Percentiles rank a stretch among this genome's conserved stretches.
phyloP scores from a whole-genome alignment of 1,140 invertebrate genomes.

The Pentalonia nigronervosa region DNA sequence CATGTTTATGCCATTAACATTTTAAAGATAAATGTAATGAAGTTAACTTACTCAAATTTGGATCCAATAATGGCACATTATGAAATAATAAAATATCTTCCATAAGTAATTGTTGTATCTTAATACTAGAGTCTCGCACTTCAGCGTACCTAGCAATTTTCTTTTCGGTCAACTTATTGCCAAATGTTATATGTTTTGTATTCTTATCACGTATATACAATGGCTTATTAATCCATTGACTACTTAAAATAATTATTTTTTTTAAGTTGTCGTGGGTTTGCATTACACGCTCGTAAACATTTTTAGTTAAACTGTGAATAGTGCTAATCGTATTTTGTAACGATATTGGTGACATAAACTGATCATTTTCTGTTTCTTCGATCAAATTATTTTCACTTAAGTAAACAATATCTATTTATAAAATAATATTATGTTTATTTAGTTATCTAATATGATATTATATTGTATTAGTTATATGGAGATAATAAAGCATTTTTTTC shows the following conservation, averaged over 20 bases:
- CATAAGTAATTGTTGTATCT: constrained; percentile 70
- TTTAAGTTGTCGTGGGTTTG: constrained; percentile 30
- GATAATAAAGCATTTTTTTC: constrained; percentile 46
- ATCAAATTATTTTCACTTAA: not conserved
- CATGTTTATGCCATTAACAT: not conserved
- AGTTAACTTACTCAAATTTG: not conserved
- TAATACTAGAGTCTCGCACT: constrained; percentile 67
- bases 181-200: constrained; percentile 28
- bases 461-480: not conserved
- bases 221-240: constrained; percentile 49
- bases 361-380: not conserved
- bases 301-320: constrained; percentile 45
- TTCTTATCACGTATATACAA: constrained; percentile 39
- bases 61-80: constrained; percentile 64
- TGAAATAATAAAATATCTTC: constrained; percentile 74
- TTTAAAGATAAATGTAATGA: not conserved
- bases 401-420: not conserved
- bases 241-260: constrained; percentile 40
- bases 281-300: constrained; percentile 30
- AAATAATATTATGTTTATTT: not conserved
- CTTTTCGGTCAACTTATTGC: not conserved
- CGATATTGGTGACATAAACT: not conserved
- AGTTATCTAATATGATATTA: not conserved
- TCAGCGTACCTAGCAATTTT: constrained; percentile 66
- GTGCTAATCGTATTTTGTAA: constrained; percentile 39